Conservation (phyloP, 92 coral and sea anemone genomes). For the Paramuricea clavata region DNA sequence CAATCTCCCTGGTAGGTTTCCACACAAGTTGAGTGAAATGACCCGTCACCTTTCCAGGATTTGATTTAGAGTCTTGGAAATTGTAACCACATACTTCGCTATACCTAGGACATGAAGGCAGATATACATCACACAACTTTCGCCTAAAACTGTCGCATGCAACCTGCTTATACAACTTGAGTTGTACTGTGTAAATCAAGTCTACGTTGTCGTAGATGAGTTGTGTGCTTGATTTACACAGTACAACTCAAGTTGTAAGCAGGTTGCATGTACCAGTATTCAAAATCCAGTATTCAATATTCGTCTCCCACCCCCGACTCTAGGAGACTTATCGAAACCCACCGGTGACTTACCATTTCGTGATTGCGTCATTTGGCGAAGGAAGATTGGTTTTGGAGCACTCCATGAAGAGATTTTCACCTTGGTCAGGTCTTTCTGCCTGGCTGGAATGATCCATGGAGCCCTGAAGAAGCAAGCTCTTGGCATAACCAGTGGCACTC, state of each 20-base stretch:
- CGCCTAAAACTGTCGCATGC: no score
- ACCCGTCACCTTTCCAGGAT: slow-evolving; percentile 74
- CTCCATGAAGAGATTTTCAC: slow-evolving; percentile 78
- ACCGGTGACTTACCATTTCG: slow-evolving; percentile 74
- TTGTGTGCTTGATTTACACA: no score
- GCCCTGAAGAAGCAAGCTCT: slow-evolving; percentile 76
- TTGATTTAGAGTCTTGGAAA: slow-evolving; percentile 80
- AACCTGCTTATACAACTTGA: no score
- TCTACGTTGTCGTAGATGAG: no score
- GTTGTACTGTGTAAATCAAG: no score
- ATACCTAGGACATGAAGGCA: slow-evolving; percentile 67
- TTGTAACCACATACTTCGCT: slow-evolving; percentile 94
- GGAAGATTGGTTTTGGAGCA: slow-evolving; percentile 76
- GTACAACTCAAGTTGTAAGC: no score
- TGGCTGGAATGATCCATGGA: slow-evolving; percentile 80
- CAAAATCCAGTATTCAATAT: no score
- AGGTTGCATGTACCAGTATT: no score
- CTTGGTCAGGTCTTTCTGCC: slow-evolving; percentile 85
- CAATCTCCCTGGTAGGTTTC: slow-evolving; percentile 83
- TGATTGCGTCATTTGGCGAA: slow-evolving; percentile 77
- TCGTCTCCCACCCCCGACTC: no score
- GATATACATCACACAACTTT: no score
- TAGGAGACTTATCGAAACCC: no score
- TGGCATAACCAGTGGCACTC: slow-evolving; percentile 80
- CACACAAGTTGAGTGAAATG: slow-evolving; percentile 94